These are phyloP conservation scores for Clepsis dumicolana DNA, from an alignment of 2,888 invertebrate species.

Conservation along the genomic window DNA sequence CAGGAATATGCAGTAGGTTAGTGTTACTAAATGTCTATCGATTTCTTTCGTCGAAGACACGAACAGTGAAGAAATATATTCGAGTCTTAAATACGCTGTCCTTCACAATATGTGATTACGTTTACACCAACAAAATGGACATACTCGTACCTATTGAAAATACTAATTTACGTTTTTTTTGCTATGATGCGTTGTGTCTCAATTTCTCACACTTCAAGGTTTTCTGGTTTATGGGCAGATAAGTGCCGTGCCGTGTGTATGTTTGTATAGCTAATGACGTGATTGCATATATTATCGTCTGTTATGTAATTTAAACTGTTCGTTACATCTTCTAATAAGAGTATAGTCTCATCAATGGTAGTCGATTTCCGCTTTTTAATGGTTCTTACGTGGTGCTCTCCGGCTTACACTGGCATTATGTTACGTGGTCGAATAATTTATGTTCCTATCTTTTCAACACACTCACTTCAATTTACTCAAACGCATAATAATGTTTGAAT, in stretches of 20 bases:
- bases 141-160: slow-evolving; percentile 17
- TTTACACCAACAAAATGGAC: slow-evolving; percentile 8
- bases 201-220: slow-evolving; percentile 23
- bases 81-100: slow-evolving; percentile 13
- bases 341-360: not conserved
- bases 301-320: slow-evolving; percentile 19
- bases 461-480: not conserved
- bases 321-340: slow-evolving; percentile 1
- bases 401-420: not conserved
- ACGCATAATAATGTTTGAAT: not conserved
- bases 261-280: slow-evolving; percentile 17
- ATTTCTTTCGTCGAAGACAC: not conserved
- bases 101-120: slow-evolving; percentile 1
- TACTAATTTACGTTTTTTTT: not conserved
- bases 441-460: not conserved
- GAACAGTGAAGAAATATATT: slow-evolving; percentile 7
- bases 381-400: not conserved
- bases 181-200: not conserved
- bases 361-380: slow-evolving; percentile 6
- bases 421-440: not conserved
- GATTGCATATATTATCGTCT: slow-evolving; percentile 16
- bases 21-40: not conserved
- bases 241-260: slow-evolving; percentile 12
- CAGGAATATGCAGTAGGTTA: not conserved
- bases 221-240: slow-evolving; percentile 5